Conservation (phyloP, 23 tunicate species). For the Styela clava region DNA sequence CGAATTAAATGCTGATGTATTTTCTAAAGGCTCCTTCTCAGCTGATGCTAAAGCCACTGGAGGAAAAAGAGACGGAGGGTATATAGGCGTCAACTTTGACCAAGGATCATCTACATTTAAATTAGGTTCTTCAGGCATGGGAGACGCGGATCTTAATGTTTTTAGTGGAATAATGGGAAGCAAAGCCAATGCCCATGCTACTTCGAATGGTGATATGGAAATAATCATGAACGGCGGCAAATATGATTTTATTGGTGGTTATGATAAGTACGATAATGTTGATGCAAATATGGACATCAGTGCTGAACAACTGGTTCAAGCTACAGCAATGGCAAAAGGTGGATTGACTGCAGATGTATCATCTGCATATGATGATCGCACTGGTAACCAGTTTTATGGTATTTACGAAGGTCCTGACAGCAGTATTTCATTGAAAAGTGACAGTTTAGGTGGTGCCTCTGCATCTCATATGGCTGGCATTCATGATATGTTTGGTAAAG, state of each 20-base stretch:
- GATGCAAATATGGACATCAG: not conserved
- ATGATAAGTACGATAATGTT: not conserved
- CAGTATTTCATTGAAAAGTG: not conserved
- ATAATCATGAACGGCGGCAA: not conserved
- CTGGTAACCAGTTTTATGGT: not conserved
- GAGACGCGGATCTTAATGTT: not conserved
- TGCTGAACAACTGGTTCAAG: not conserved
- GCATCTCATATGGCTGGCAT: not conserved
- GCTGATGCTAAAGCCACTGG: not conserved
- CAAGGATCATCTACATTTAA: not conserved
- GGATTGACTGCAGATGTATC: not conserved
- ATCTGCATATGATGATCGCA: not conserved
- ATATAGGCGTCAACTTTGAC: not conserved
- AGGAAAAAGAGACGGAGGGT: not conserved
- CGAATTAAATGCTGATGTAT: not conserved
- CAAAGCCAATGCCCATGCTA: not conserved
- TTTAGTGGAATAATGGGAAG: not conserved
- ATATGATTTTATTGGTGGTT: not conserved
- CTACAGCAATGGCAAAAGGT: not conserved
- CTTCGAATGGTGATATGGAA: not conserved
- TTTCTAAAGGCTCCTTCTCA: not conserved
- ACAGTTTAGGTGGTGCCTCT: not conserved
- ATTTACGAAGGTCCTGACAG: not conserved
- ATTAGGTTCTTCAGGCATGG: not conserved
- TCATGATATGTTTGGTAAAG: not conserved